Conservation (phyloP, 2,113 vertebrate genomes). For the Hemiprocne comata region DNA sequence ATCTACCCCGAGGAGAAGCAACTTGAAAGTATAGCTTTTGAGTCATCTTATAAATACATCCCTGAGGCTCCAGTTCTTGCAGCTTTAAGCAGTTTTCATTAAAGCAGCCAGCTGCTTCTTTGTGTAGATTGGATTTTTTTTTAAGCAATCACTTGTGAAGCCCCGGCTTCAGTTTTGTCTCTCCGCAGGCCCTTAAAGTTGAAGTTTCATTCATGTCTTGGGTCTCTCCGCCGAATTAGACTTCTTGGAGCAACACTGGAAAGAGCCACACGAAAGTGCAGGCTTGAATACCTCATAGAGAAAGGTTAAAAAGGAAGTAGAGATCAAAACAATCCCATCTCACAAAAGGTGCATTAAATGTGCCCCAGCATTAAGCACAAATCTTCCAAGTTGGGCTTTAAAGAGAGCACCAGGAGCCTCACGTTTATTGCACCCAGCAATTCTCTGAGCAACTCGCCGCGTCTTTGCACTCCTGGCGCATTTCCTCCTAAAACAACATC, state of each 20-base stretch:
- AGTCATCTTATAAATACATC: slow-evolving; percentile 76
- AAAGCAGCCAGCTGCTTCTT: slow-evolving; percentile 81
- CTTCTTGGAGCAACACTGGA: slow-evolving; percentile 51
- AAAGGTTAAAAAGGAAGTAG: slow-evolving; percentile 71
- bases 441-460: slow-evolving; percentile 24
- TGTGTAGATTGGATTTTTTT: slow-evolving; percentile 75
- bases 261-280: slow-evolving; percentile 59
- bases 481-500: slow-evolving; percentile 42
- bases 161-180: slow-evolving; percentile 77
- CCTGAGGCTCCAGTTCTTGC: slow-evolving; percentile 72
- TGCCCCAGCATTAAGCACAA: slow-evolving; percentile 51
- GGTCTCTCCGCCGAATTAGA: slow-evolving; percentile 57
- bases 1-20: slow-evolving; percentile 70
- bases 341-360: slow-evolving; percentile 72
- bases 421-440: slow-evolving; percentile 61
- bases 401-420: slow-evolving; percentile 45
- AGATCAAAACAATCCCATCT: slow-evolving; percentile 67
- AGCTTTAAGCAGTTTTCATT: slow-evolving; percentile 81
- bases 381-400: slow-evolving; percentile 53
- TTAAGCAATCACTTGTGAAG: slow-evolving; percentile 77
- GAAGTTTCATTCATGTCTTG: slow-evolving; percentile 75
- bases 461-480: slow-evolving; percentile 48
- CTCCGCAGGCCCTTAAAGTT: slow-evolving; percentile 78
- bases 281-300: slow-evolving; percentile 61
- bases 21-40: slow-evolving; percentile 77